phyloP scores from a whole-genome alignment of 2,113 vertebrate genomes.

The Thomomys bottae region DNA sequence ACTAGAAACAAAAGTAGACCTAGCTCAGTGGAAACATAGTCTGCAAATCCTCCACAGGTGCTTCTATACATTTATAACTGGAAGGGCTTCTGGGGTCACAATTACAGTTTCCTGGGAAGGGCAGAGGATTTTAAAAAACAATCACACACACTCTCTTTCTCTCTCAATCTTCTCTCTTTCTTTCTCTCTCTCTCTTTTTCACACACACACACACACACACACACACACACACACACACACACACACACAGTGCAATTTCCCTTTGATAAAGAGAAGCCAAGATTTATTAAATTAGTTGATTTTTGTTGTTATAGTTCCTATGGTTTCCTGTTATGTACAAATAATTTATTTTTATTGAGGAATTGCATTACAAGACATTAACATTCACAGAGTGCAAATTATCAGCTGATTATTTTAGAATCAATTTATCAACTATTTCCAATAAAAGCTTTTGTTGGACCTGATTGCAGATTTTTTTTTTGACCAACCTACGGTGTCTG shows the following conservation, averaged over 20 bases:
- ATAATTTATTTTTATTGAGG: slow-evolving; percentile 41
- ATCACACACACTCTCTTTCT: too few relatives aligned
- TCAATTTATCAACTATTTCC: slow-evolving; percentile 77
- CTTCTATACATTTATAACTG: background rate
- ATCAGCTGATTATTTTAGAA: slow-evolving; percentile 75
- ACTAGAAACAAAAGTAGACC: background rate
- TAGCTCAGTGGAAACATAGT: background rate
- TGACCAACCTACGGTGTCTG: slow-evolving; percentile 6
- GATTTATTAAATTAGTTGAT: slow-evolving; percentile 73
- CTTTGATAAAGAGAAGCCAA: slow-evolving; percentile 73
- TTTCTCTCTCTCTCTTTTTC: too few relatives aligned
- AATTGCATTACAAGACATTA: slow-evolving; percentile 62
- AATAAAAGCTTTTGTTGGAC: slow-evolving; percentile 71
- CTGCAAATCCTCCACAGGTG: background rate
- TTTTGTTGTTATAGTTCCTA: slow-evolving; percentile 69
- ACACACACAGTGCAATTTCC: slow-evolving; percentile 73
- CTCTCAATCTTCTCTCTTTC: too few relatives aligned
- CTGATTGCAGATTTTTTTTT: slow-evolving; percentile 44
- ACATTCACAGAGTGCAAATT: slow-evolving; percentile 38
- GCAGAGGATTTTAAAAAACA: slow-evolving; percentile 51
- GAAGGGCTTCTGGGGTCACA: slow-evolving; percentile 52
- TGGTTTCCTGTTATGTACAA: slow-evolving; percentile 73
- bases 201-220: too few relatives aligned
- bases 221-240: background rate
- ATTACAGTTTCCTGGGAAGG: slow-evolving; percentile 58